These are phyloP conservation scores for Stegana nigrithorax DNA, from an alignment of 2,888 invertebrate species.

Conservation along the genomic window DNA sequence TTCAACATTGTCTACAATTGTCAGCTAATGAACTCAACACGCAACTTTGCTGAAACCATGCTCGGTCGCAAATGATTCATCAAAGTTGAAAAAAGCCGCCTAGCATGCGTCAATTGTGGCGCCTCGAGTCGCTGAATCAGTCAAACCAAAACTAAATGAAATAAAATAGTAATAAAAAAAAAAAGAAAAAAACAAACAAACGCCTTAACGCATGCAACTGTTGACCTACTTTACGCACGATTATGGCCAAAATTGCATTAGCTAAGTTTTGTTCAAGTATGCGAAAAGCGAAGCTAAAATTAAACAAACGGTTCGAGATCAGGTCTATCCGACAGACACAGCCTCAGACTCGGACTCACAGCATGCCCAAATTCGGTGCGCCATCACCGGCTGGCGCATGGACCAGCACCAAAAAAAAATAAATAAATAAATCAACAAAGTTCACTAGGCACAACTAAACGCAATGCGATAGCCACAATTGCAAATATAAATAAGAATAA, in stretches of 20 bases:
- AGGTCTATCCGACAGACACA: too few relatives aligned
- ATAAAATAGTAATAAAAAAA: too few relatives aligned
- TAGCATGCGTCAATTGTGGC: constrained; percentile 41
- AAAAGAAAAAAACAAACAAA: too few relatives aligned
- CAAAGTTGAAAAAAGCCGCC: constrained; percentile 42
- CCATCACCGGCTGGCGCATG: too few relatives aligned
- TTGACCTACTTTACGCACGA: constrained; percentile 53
- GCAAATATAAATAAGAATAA: too few relatives aligned
- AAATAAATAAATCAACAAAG: too few relatives aligned
- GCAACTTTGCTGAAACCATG: constrained; percentile 21
- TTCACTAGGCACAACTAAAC: too few relatives aligned
- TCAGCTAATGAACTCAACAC: constrained; percentile 53
- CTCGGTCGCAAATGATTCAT: constrained; percentile 48
- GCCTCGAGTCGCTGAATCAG: constrained; percentile 38
- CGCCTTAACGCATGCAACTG: constrained; percentile 27
- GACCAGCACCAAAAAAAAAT: too few relatives aligned
- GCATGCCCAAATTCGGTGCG: constrained; percentile 14
- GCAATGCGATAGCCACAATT: too few relatives aligned
- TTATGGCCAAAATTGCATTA: constrained; percentile 45
- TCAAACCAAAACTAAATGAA: background rate
- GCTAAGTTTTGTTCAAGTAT: constrained; percentile 16
- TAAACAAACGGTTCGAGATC: too few relatives aligned
- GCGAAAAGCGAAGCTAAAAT: too few relatives aligned
- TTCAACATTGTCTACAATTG: constrained; percentile 40
- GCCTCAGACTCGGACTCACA: too few relatives aligned